Evolutionary conservation across 2,797 vertebrate species (phyloP), one percentile per base, ranked within the genome.

Genomic region (Chromobotia macracanthus): DNA sequence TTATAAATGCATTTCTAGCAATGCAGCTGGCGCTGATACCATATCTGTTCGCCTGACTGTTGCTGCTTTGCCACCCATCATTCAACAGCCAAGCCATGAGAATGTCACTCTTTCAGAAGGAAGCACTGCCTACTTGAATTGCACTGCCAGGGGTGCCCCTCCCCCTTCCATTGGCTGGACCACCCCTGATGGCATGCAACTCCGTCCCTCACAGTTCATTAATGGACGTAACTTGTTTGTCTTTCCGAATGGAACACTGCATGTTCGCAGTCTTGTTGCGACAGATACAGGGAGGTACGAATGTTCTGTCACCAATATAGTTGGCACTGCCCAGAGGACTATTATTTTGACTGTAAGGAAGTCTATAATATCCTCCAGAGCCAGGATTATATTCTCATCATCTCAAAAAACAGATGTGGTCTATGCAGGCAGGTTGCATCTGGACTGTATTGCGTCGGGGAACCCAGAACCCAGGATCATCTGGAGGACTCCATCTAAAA

Each of bases 241-340:
- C 67, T 97, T 97, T 84, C 95, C 95, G 65, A 98, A 98, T 7
- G 97, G 97, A 6, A 98, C 97, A 0, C 93, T 98, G 0, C 89
- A 93, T 78, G 91, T 98, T 71, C 91, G 88, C 15, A 89, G 84
- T 0, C 53, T 95, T 0, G 86, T 88, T 2, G 85, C 80, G 0
- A 87, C 74, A 28, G 92, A 97, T 78, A 88, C 89, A 0, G 97
- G 97, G 4, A 92, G 72, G 61, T 98, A 98, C 0, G 91, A 96
- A 81, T 98, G 97, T 61, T 88, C 91, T 67, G 96, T 95, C 6
- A 91, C 91, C 74, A 98, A 95, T 50, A 63, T 84, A 3, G 89
- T 95, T 67, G 95, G 94, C 1, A 85, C 91, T 2, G 93, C 94
- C 61, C 92, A 86, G 70, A 94, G 96, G 86, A 88, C 80, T 0